phyloP scores from a whole-genome alignment of 2,113 vertebrate genomes.

The Psammodynastes pulverulentus region DNA sequence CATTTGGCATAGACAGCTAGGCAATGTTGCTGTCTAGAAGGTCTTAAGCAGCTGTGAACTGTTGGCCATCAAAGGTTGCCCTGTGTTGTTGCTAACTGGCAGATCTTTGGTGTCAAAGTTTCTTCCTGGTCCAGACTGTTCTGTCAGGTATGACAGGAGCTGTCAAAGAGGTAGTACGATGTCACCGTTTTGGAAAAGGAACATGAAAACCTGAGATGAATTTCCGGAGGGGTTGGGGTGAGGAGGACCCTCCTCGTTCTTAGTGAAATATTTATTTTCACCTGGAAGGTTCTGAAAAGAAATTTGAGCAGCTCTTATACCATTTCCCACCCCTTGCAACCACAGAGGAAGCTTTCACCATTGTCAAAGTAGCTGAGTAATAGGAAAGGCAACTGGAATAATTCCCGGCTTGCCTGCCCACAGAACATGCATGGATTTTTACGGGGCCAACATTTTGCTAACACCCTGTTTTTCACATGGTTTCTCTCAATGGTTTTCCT shows the following conservation, averaged over 20 bases:
- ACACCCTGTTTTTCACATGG: not conserved
- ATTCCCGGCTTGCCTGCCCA: not conserved
- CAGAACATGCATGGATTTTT: not conserved
- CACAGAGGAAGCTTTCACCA: not conserved
- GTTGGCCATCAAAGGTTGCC: constrained; percentile 6
- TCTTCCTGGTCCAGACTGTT: not conserved
- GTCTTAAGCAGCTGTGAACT: not conserved
- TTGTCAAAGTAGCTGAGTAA: not conserved
- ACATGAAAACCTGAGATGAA: not conserved
- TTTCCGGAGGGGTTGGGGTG: not conserved
- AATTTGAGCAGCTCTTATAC: not conserved
- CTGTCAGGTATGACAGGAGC: constrained; percentile 31
- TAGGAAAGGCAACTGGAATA: not conserved
- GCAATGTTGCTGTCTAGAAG: not conserved
- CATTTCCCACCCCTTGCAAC: not conserved
- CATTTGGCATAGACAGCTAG: not conserved
- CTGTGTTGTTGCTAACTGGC: not conserved
- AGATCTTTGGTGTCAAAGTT: constrained; percentile 4
- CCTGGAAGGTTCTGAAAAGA: not conserved
- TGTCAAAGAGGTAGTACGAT: constrained; percentile 14
- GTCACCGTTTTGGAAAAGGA: constrained; percentile 6
- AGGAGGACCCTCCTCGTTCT: not conserved
- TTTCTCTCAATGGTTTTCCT: not conserved
- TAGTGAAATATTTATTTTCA: not conserved
- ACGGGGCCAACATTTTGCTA: not conserved